phyloP scores from a whole-genome alignment of 2,113 vertebrate species.

The Vulpes lagopus region DNA sequence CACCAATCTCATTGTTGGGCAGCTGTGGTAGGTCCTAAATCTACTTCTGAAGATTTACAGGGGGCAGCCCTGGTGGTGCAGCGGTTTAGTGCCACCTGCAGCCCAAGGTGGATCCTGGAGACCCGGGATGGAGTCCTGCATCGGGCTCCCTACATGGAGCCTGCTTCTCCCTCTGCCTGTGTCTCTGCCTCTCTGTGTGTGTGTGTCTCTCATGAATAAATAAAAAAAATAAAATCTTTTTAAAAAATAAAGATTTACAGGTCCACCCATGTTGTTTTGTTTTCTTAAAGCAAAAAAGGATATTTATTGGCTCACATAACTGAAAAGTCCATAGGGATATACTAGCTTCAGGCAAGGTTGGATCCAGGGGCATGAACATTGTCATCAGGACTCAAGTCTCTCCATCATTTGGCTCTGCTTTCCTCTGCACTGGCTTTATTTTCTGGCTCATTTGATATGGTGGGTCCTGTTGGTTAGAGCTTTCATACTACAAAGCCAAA shows the following conservation, averaged over 20 bases:
- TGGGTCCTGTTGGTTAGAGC: slow-evolving; percentile 61
- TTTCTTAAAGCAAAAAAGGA: slow-evolving; percentile 74
- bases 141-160: too few species aligned
- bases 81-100: too few species aligned
- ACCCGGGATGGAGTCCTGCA: too few species aligned
- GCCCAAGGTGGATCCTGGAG: too few species aligned
- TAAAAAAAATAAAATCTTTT: too few species aligned
- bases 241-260: neutral
- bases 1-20: neutral
- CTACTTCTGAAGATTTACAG: neutral
- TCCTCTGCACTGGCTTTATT: slow-evolving; percentile 70
- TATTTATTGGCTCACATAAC: slow-evolving; percentile 82
- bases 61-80: too few species aligned
- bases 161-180: too few species aligned
- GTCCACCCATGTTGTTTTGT: too few species aligned
- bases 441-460: slow-evolving; percentile 59
- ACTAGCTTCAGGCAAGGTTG: slow-evolving; percentile 81
- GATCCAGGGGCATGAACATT: slow-evolving; percentile 75
- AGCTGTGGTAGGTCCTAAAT: neutral
- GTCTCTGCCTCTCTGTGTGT: too few species aligned
- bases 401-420: slow-evolving; percentile 75
- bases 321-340: slow-evolving; percentile 75
- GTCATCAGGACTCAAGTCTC: slow-evolving; percentile 76
- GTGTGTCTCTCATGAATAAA: too few species aligned
- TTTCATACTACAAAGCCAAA: slow-evolving; percentile 60